phyloP scores from a whole-genome alignment of 2,888 invertebrate genomes.

The Ormyrus rosae region DNA sequence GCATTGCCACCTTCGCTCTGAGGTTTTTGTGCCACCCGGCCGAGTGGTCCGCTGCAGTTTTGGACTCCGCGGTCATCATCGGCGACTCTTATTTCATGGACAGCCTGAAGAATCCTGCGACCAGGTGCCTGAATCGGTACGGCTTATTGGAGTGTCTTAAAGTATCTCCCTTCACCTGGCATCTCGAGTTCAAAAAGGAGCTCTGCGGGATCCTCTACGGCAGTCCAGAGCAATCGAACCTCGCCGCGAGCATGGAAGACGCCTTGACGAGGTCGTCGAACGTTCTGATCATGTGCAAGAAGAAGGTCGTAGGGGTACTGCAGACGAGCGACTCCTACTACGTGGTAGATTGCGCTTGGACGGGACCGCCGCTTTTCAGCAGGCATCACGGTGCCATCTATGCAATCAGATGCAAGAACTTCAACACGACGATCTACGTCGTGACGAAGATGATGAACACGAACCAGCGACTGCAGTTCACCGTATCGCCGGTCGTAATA shows the following conservation, averaged over 20 bases:
- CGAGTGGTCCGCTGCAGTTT: slow-evolving; percentile 68
- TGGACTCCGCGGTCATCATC: slow-evolving; percentile 70
- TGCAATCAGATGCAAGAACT: slow-evolving; percentile 68
- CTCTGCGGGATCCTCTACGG: slow-evolving; percentile 69
- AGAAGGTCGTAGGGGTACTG: slow-evolving; percentile 63
- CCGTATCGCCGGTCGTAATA: slow-evolving; percentile 65
- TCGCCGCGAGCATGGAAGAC: slow-evolving; percentile 61
- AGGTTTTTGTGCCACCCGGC: slow-evolving; percentile 69
- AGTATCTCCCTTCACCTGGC: slow-evolving; percentile 69
- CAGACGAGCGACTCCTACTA: slow-evolving; percentile 67
- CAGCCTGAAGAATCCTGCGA: slow-evolving; percentile 61
- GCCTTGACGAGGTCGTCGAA: slow-evolving; percentile 62
- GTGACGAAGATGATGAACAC: slow-evolving; percentile 70
- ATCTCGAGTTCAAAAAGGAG: slow-evolving; percentile 62
- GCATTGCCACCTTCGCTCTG: slow-evolving; percentile 66
- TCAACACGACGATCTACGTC: slow-evolving; percentile 66
- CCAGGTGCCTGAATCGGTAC: slow-evolving; percentile 63
- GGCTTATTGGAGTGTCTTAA: slow-evolving; percentile 65
- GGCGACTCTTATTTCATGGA: slow-evolving; percentile 70
- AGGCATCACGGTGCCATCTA: slow-evolving; percentile 69
- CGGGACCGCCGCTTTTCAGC: slow-evolving; percentile 69
- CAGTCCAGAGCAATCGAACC: slow-evolving; percentile 54
- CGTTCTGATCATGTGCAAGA: slow-evolving; percentile 68
- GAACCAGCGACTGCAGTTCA: slow-evolving; percentile 66
- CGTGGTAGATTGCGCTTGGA: slow-evolving; percentile 69